phyloP scores from a whole-genome alignment of 1,140 invertebrate species.

The Dermatophagoides farinae region DNA sequence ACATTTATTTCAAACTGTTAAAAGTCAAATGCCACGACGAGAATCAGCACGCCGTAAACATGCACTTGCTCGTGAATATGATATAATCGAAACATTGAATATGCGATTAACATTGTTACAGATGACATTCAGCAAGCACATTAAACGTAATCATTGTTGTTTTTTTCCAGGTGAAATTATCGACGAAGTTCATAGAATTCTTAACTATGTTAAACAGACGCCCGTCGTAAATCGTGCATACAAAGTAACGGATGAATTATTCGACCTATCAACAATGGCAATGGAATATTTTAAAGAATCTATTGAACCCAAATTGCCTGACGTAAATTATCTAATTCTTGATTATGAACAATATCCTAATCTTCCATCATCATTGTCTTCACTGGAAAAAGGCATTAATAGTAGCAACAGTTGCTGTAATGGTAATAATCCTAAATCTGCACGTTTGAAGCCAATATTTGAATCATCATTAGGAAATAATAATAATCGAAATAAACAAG shows the following conservation, averaged over 20 bases:
- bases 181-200: slow-evolving; percentile 53
- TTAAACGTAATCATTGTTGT: slow-evolving; percentile 66
- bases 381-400: neutral
- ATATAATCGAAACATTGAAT: slow-evolving; percentile 68
- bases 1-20: slow-evolving; percentile 55
- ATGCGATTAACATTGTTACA: slow-evolving; percentile 64
- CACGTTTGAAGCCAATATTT: neutral
- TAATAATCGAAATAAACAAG: neutral
- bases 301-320: slow-evolving; percentile 61
- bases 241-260: slow-evolving; percentile 72
- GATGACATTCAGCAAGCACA: slow-evolving; percentile 76
- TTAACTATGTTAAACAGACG: slow-evolving; percentile 57
- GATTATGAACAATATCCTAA: slow-evolving; percentile 43
- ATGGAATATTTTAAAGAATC: slow-evolving; percentile 81
- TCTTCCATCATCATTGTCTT: neutral
- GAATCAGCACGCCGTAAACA: slow-evolving; percentile 63
- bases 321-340: slow-evolving; percentile 55
- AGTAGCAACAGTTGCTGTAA: neutral
- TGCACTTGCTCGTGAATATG: slow-evolving; percentile 58
- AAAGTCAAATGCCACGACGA: slow-evolving; percentile 57
- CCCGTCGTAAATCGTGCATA: slow-evolving; percentile 51
- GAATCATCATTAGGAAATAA: neutral
- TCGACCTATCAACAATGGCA: slow-evolving; percentile 73
- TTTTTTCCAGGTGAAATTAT: slow-evolving; percentile 59
- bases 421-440: neutral